Percentiles rank a stretch among this genome's conserved stretches.
These are phyloP conservation scores for Lasius fuliginosus DNA, from an alignment of 2,888 invertebrate species.

Conservation along the genomic window DNA sequence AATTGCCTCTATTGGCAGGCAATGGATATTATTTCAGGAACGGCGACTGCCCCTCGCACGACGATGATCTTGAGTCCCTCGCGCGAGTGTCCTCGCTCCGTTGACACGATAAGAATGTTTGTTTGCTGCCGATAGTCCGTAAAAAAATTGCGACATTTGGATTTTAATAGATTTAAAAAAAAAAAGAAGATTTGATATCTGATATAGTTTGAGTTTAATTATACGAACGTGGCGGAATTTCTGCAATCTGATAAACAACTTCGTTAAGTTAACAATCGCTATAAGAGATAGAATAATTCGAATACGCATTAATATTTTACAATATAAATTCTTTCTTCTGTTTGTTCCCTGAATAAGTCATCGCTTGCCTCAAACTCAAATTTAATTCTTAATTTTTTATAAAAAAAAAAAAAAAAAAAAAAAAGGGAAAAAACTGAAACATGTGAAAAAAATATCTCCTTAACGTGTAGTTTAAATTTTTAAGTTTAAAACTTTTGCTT, in stretches of 20 bases:
- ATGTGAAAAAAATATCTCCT: not conserved
- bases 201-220: too few species aligned
- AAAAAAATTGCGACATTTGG: conserved; percentile 19
- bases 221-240: not conserved
- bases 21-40: conserved; percentile 70
- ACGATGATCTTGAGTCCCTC: conserved; percentile 21
- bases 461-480: not conserved
- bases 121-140: conserved; percentile 9
- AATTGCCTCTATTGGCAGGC: conserved; percentile 72
- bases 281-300: not conserved
- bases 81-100: conserved; percentile 5
- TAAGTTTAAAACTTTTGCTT: not conserved
- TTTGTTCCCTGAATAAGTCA: not conserved
- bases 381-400: not conserved
- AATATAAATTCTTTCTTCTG: not conserved
- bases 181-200: too few species aligned
- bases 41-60: conserved; percentile 10
- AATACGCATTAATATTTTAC: not conserved
- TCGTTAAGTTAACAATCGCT: not conserved
- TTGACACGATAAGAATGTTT: conserved; percentile 35
- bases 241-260: conserved; percentile 5
- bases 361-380: not conserved
- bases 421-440: not conserved
- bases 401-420: too few species aligned
- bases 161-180: too few species aligned